Conservation (phyloP, 30 jellyfish, hydroid and myxozoan species). For the Chrysaora quinquecirrha region DNA sequence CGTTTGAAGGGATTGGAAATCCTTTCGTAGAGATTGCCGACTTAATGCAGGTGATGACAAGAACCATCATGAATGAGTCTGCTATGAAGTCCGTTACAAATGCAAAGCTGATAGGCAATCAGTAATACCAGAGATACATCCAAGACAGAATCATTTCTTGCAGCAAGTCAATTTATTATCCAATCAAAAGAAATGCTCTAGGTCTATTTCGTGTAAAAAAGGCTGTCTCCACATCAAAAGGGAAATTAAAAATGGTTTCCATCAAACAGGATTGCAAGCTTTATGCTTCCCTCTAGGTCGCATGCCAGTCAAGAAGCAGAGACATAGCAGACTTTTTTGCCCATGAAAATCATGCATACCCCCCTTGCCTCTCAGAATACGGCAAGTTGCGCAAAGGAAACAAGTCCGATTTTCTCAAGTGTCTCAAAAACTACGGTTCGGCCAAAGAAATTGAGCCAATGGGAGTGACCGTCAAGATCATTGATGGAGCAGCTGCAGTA, state of each 20-base stretch:
- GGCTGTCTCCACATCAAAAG: neutral
- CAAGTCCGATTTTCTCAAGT: slow-evolving; percentile 18
- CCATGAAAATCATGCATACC: neutral
- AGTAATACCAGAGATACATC: too few relatives aligned
- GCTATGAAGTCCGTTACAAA: neutral
- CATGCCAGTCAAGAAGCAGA: neutral
- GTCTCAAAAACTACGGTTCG: slow-evolving; percentile 1
- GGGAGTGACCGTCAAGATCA: neutral
- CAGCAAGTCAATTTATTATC: neutral
- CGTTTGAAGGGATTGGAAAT: neutral
- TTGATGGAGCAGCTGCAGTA: neutral
- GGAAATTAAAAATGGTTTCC: neutral
- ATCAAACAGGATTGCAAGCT: slow-evolving; percentile 10
- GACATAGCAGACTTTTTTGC: neutral
- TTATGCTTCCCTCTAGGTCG: neutral
- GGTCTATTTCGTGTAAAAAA: neutral
- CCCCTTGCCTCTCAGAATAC: neutral
- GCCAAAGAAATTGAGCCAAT: neutral
- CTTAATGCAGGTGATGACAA: neutral
- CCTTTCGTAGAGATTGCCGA: neutral
- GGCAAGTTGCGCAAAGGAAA: slow-evolving; percentile 9
- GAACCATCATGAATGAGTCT: neutral
- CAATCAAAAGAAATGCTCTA: neutral
- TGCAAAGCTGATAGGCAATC: neutral
- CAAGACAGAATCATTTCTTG: too few relatives aligned